Base-by-base conservation (phyloP, 2,797 vertebrate species). In the Momotus momota region DNA sequence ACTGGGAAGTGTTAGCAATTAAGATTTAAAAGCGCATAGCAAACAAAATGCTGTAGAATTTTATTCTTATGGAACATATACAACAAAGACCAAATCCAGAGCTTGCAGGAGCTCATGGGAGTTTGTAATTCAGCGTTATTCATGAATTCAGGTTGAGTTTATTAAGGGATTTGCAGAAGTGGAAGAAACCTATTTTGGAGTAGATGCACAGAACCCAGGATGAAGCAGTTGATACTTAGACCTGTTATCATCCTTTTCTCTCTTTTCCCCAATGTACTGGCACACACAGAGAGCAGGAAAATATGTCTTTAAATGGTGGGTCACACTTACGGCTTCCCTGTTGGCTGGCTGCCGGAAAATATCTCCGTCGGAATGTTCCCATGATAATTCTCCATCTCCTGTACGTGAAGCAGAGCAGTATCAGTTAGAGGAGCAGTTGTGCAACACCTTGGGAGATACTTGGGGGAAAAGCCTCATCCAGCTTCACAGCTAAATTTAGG, bases 281-380 rank as follows among this genome's bases (percentile, higher is more conserved):
- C 62, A 69, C 3, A 16, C 55, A 62, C 18, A 77, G 48, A 78
- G 15, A 41, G 46, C 79, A 81, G 64, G 41, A 82, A 86, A 78
- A 45, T 16, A 10, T 14, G 6, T 72, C 38, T 88, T 91, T 78
- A 23, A 65, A 66, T 15, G 21, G 40, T 20, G 77, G 51, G 80
- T 88, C n/a, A 93, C 65, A 98, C 98, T 98, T 98, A 98, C 98
- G 4, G 98, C 98, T 97, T 98, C 98, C 94, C 98, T 98, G 96
- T 98, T 98, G 94, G 98, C 97, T 55, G 98, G 98, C 29, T 98
- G 98, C 55, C 97, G 95, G 94, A 98, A 98, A 94, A 98, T 97
- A 67, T 98, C 98, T 58, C 97, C 97, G 5, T 98, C 98, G 12
- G 97, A 95, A 80, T 97, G 98, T 85, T 98, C 98, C 98, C 98